Base-by-base conservation (phyloP, 1,140 invertebrate species). In the Eupeodes corollae region DNA sequence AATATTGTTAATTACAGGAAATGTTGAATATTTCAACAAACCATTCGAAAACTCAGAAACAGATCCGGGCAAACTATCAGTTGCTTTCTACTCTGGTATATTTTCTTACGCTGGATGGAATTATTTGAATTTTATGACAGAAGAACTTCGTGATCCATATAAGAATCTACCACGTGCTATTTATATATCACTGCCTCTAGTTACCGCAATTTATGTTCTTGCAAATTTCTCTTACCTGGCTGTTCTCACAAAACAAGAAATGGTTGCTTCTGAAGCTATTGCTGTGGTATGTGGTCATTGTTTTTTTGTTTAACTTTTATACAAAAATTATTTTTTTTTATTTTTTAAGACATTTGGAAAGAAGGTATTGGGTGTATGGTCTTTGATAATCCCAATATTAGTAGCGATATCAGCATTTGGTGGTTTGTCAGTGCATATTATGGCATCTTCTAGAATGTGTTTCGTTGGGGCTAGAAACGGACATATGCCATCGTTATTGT, bases 81-180 rank as follows among this genome's bases (percentile, higher is more conserved):
- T 94, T 30, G 88, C 89, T 3, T 88, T 98, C 64, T 98, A 97
- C 69, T 90, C 88, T 1, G 93, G 92, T 53, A 84, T 98, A 56
- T 98, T 96, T 70, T 93, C 92, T 1, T 98, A 96, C 70, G 92
- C 91, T 45, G 94, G 94, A 52, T 98, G 91, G 90, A 84, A 76
- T 69, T 97, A 94, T 64, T 72, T 97, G 38, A 97, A 97, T 73
- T 98, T 95, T 66, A 94, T 98, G 70, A 95, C 93, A 11, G 95
- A 98, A 73, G 95, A 98, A 68, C 66, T 98, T 0, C 79, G 86
- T 63, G 83, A 97, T 70, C 95, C 95, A 5, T 91, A 88, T 68
- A 85, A 82, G 77, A 98, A 98, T 75, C 73, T 98, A 32, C 94
- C 95, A 3, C 77, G 84, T 42, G 92, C 95, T 9, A 98, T 98